Percentiles rank a stretch among this genome's conserved stretches.
Conservation (phyloP, 23 tunicate genomes). For the Aplidium turbinatum region DNA sequence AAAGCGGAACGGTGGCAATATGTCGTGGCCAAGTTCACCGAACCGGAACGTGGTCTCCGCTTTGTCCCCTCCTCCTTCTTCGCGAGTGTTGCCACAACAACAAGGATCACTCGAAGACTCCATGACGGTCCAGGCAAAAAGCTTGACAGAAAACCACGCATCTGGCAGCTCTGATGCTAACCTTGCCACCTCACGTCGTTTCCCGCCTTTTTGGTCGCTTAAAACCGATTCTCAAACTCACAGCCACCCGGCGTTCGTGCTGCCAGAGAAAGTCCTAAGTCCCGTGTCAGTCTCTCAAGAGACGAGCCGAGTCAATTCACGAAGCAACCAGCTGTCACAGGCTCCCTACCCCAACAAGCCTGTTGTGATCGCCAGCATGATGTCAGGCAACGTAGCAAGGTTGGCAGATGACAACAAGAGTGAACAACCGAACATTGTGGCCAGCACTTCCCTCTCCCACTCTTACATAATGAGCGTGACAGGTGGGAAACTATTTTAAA, state of each 20-base stretch:
- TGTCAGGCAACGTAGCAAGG: background rate
- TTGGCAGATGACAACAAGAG: background rate
- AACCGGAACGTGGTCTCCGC: slow-evolving; percentile 10
- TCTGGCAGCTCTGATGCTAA: background rate
- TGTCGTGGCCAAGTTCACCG: slow-evolving; percentile 18
- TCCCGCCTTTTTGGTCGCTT: slow-evolving; percentile 39
- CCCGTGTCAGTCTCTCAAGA: slow-evolving; percentile 14
- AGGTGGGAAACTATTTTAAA: no score
- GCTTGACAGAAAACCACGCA: slow-evolving; percentile 7
- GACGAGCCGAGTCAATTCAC: background rate
- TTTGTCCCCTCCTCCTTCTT: background rate
- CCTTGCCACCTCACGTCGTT: slow-evolving; percentile 5
- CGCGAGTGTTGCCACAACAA: slow-evolving; percentile 30
- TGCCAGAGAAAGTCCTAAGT: slow-evolving; percentile 32
- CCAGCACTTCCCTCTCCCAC: slow-evolving; percentile 24
- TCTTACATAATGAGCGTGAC: slow-evolving; percentile 75
- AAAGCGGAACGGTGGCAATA: background rate
- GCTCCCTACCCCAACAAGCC: slow-evolving; percentile 3
- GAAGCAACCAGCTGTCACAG: background rate
- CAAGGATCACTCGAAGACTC: slow-evolving; percentile 9
- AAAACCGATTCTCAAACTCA: slow-evolving; percentile 39
- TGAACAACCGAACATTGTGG: background rate
- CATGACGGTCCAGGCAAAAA: slow-evolving; percentile 19
- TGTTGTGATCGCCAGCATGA: background rate
- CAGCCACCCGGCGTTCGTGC: slow-evolving; percentile 13